A percentile compares a stretch with the other conserved stretches of the same genome.
These are phyloP conservation scores for Sander vitreus DNA, from an alignment of 2,113 vertebrate genomes.

Conservation along the genomic window DNA sequence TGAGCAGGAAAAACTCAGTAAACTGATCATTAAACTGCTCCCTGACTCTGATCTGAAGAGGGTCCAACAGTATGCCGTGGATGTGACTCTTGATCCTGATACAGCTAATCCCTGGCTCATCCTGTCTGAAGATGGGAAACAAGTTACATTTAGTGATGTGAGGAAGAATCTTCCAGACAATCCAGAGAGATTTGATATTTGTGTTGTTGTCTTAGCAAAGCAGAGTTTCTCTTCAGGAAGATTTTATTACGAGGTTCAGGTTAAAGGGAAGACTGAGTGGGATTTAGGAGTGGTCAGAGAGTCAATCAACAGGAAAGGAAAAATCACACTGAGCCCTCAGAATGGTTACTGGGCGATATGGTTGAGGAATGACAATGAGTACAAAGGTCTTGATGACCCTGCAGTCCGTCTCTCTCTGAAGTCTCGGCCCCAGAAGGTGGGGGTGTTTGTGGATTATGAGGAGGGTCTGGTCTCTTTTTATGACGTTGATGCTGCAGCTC, in stretches of 20 bases:
- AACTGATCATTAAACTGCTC: too few species aligned
- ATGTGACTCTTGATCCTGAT: neutral
- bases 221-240: neutral
- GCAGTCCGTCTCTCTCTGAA: neutral
- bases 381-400: rapidly evolving
- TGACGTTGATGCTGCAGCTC: neutral
- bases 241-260: conserved; percentile 19
- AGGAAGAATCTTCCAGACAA: neutral
- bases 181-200: neutral
- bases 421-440: neutral
- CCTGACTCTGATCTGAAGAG: neutral
- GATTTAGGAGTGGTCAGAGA: neutral
- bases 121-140: neutral
- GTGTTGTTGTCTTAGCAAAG: neutral
- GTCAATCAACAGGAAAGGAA: neutral
- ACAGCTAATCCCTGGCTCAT: neutral
- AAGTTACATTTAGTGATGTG: neutral
- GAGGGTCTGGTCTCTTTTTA: neutral
- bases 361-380: neutral
- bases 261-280: conserved; percentile 2
- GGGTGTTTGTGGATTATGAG: neutral
- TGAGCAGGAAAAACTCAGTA: too few species aligned
- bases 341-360: neutral
- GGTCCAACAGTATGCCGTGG: neutral
- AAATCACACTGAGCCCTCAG: rapidly evolving